Evolutionary conservation across 1,140 invertebrate genomes (phyloP).

Genomic region (Drosophila ogumai): DNA sequence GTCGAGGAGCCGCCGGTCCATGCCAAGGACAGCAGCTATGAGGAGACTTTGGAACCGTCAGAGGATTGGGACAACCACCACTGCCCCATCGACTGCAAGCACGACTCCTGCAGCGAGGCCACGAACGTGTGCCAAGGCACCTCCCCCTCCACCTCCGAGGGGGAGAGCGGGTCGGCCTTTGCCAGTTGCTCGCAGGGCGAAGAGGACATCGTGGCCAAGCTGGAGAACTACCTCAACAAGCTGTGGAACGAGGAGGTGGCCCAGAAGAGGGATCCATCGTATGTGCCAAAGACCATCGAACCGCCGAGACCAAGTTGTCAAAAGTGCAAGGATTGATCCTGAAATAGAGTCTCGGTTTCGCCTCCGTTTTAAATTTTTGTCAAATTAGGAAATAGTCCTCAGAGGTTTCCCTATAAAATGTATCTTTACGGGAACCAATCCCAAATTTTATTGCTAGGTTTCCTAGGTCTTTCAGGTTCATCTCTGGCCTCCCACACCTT

Average conservation of each 20-base stretch:
- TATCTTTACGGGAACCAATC: too few relatives aligned
- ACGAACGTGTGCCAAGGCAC: constrained; percentile 47
- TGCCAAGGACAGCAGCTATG: constrained; percentile 8
- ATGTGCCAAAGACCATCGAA: constrained; percentile 16
- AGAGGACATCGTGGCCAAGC: constrained; percentile 53
- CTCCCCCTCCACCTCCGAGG: constrained; percentile 6
- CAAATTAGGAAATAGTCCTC: too few relatives aligned
- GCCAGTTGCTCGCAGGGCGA: constrained; percentile 41
- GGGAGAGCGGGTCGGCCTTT: constrained; percentile 15
- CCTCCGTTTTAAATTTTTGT: constrained; percentile 4
- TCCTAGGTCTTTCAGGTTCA: not conserved
- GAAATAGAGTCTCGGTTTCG: not conserved
- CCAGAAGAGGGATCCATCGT: constrained; percentile 38
- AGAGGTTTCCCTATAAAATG: too few relatives aligned
- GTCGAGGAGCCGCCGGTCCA: constrained; percentile 28
- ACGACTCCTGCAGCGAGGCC: constrained; percentile 45
- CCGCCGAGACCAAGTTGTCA: constrained; percentile 17
- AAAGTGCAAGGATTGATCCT: constrained; percentile 27
- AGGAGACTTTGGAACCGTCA: constrained; percentile 35
- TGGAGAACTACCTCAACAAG: constrained; percentile 66
- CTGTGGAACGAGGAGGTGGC: constrained; percentile 70
- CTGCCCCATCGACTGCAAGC: constrained; percentile 65
- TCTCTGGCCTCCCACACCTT: constrained; percentile 22
- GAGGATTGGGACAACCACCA: constrained; percentile 70
- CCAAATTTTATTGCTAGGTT: not conserved